A percentile compares a stretch with the other conserved stretches of the same genome.
Evolutionary conservation across 2,113 vertebrate species (phyloP).

Genomic region (Eublepharis macularius): DNA sequence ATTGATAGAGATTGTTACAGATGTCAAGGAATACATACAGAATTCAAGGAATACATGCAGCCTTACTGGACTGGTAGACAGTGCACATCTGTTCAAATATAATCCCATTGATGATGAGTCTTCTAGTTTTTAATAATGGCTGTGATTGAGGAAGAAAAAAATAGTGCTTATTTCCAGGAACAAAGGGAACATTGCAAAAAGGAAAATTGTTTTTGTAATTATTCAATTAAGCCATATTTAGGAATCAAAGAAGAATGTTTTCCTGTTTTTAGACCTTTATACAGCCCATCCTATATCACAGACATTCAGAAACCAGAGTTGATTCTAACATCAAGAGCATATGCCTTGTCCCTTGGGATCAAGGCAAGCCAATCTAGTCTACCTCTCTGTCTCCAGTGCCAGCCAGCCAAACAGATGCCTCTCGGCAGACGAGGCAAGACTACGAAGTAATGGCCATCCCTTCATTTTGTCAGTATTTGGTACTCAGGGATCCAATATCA

Average conservation of each 20-base stretch:
- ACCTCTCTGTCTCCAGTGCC: background rate
- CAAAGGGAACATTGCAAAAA: slow-evolving; percentile 21
- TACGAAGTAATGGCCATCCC: background rate
- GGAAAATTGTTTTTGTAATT: slow-evolving; percentile 9
- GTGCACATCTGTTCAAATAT: background rate
- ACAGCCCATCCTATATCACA: background rate
- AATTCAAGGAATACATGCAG: background rate
- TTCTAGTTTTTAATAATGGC: slow-evolving; percentile 33
- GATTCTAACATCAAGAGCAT: background rate
- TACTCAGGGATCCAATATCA: background rate
- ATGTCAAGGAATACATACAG: background rate
- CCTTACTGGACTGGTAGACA: slow-evolving; percentile 25
- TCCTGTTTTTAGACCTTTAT: background rate
- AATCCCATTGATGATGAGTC: slow-evolving; percentile 36
- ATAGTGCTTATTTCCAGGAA: slow-evolving; percentile 1
- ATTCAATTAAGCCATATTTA: slow-evolving; percentile 46
- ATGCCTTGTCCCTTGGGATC: background rate
- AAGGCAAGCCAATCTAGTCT: background rate
- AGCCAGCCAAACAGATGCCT: background rate
- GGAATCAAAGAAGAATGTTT: background rate
- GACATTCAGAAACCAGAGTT: background rate
- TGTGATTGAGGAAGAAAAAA: slow-evolving; percentile 5
- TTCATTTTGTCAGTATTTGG: background rate
- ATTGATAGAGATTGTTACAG: background rate
- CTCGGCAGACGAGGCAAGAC: background rate